Evolutionary conservation across 2,888 invertebrate genomes (phyloP).

Genomic region (Beris chalybata): DNA sequence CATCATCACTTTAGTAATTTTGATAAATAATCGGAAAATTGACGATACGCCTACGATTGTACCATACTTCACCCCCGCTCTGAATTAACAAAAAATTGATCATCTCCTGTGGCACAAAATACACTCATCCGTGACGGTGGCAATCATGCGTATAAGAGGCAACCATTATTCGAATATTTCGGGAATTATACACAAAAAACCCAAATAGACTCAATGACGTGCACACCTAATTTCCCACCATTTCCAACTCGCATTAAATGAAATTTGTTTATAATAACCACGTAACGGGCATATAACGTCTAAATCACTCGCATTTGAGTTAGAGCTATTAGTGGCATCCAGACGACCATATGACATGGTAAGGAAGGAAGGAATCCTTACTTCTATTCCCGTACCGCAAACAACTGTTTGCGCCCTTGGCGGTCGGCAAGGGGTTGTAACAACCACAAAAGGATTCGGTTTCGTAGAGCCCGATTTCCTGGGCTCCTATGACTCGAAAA

Average conservation of each 20-base stretch:
- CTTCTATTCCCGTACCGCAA: not conserved
- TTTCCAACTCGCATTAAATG: conserved; percentile 36
- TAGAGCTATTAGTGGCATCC: not conserved
- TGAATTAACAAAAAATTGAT: too few relatives aligned
- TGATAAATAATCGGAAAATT: too few relatives aligned
- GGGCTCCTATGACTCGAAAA: too few relatives aligned
- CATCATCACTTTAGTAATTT: too few relatives aligned
- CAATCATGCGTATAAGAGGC: not conserved
- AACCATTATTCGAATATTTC: conserved; percentile 6
- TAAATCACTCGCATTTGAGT: conserved; percentile 33
- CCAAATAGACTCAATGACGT: conserved; percentile 6
- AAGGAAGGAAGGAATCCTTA: conserved; percentile 1
- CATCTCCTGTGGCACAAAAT: too few relatives aligned
- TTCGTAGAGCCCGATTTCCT: conserved; percentile 20
- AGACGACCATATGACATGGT: conserved; percentile 18
- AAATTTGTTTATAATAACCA: conserved; percentile 39
- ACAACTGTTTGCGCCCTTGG: conserved; percentile 1
- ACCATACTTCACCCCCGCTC: too few relatives aligned
- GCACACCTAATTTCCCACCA: conserved; percentile 39
- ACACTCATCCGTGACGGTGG: too few relatives aligned
- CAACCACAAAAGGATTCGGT: conserved; percentile 38
- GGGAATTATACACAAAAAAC: not conserved
- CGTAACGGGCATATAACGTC: conserved; percentile 36
- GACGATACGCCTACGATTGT: too few relatives aligned
- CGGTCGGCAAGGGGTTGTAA: conserved; percentile 29